Percentiles rank a stretch among this genome's conserved stretches.
phyloP scores from a whole-genome alignment of 2,797 vertebrate species.

The Rhabdophis nuchalis region DNA sequence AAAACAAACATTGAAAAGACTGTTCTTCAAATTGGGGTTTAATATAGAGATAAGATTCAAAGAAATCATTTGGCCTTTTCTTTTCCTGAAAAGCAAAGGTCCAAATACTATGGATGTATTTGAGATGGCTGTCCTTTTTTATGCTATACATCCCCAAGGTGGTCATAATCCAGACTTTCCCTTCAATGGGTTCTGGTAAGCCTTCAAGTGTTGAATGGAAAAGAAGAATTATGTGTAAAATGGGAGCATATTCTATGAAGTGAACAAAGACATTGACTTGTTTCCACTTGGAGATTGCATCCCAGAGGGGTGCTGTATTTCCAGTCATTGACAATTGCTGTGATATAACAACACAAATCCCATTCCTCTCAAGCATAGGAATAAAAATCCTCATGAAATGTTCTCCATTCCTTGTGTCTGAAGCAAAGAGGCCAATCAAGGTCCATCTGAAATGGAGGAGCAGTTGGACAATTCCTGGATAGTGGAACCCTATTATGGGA shows the following conservation, averaged over 20 bases:
- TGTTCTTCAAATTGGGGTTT: background rate
- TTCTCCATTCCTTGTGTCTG: background rate
- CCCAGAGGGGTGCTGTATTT: background rate
- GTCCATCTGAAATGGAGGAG: too few relatives aligned
- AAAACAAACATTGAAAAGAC: background rate
- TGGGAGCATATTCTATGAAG: background rate
- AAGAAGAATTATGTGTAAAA: background rate
- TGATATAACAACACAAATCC: background rate
- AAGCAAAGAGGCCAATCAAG: background rate
- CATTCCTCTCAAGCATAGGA: background rate
- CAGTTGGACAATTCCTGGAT: background rate
- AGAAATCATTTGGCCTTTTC: background rate
- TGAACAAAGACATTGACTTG: too few relatives aligned
- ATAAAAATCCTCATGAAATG: background rate
- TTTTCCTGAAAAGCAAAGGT: background rate
- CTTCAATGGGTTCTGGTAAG: background rate
- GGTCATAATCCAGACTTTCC: background rate
- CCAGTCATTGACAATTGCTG: background rate
- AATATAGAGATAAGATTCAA: background rate
- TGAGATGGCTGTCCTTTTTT: background rate
- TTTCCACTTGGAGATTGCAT: background rate
- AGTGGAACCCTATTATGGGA: background rate
- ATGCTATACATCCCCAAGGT: background rate
- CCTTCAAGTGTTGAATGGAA: background rate
- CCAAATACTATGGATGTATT: background rate